phyloP scores from a whole-genome alignment of 2,113 vertebrate genomes.

The Phylloscopus trochilus region DNA sequence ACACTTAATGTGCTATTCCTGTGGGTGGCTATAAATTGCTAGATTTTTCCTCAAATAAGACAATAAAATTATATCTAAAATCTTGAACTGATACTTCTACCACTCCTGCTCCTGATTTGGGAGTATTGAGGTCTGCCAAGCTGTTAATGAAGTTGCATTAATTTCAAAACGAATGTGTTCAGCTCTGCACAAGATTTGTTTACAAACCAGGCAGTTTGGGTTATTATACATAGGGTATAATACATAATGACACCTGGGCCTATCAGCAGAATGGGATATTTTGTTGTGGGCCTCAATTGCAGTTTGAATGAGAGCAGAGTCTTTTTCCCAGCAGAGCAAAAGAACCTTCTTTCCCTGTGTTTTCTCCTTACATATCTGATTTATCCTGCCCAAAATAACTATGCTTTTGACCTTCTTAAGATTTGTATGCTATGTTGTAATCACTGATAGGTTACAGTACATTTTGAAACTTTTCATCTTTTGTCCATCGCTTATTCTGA shows the following conservation, averaged over 20 bases:
- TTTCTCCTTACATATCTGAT: neutral
- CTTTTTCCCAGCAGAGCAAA: neutral
- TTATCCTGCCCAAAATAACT: neutral
- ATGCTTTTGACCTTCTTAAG: neutral
- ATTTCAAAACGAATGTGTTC: neutral
- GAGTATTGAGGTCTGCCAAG: neutral
- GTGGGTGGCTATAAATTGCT: neutral
- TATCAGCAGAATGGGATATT: rapidly evolving
- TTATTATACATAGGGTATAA: neutral
- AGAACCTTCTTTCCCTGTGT: neutral
- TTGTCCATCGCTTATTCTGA: neutral
- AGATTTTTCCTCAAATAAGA: neutral
- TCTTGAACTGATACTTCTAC: neutral
- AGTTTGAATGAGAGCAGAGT: neutral
- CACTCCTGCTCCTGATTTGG: neutral
- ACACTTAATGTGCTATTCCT: neutral
- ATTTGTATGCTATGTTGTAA: neutral
- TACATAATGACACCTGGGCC: neutral
- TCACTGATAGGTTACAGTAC: neutral
- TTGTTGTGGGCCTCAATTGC: neutral
- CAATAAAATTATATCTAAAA: neutral
- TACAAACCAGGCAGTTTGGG: neutral
- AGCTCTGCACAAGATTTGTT: neutral
- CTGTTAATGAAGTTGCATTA: neutral
- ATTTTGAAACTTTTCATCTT: neutral